Base-by-base conservation (phyloP, 2,888 invertebrate genomes). In the Heliconius cydno region DNA sequence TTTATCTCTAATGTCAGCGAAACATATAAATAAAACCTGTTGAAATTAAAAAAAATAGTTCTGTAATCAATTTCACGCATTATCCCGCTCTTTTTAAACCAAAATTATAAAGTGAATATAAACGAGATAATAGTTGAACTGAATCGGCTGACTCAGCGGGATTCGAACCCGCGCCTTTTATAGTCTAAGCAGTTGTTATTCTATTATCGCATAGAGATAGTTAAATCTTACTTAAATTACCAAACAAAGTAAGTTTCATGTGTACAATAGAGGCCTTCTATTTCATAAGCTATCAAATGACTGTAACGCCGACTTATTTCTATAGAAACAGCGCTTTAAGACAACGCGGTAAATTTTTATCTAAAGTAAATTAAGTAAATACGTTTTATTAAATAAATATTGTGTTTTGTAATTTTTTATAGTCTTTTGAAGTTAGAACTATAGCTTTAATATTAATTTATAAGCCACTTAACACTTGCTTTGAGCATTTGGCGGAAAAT, bases 241-340 rank as follows among this genome's bases (percentile, higher is more conserved):
- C 65, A 75, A 75, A 74, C 38, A 74, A 46, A 46, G 15, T 60
- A 75, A 46, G 28, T 65, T 41, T 75, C 65, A 60, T 25, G 28
- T 70, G 38, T 71, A 68, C 70, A 67, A 60, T 70, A 41, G 46
- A 38, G 22, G 73, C 60, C 60, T 30, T 73, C 72, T 65, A 76
- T 76, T 79, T 73, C 72, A 72, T 72, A 60, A 57, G 72, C 60
- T 77, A 74, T 77, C 80, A 77, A 66, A 80, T 80, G 67, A 73
- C 73, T 80, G 57, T 74, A 74, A 67, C n/a, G 52, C 73, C 52
- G 73, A 57, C 60, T 60, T 60, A 38, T n/a, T 60, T 38, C 73
- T 60, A 60, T 9, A 60, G 60, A 73, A 60, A 73, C 34, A 1
- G 22, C 13, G 22, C 6, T 57, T 34, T 30, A 9, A 34, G 7